A percentile compares a stretch with the other conserved stretches of the same genome.
These are phyloP conservation scores for Sarotherodon lohbergeri DNA, from an alignment of 2,113 vertebrate species.

Conservation along the genomic window DNA sequence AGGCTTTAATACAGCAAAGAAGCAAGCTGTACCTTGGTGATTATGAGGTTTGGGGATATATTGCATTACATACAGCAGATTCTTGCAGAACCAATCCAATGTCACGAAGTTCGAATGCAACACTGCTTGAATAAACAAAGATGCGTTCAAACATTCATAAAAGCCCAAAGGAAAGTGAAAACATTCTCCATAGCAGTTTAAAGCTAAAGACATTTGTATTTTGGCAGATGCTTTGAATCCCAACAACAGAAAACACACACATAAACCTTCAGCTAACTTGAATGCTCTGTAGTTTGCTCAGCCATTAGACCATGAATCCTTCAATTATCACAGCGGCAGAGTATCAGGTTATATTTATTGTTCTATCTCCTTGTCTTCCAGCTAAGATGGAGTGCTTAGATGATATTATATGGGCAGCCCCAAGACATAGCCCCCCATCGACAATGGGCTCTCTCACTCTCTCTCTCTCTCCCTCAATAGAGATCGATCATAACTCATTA, in stretches of 20 bases:
- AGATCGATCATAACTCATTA: conserved; percentile 60
- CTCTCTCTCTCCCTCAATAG: neutral
- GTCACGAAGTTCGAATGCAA: conserved; percentile 56
- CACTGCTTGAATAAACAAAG: conserved; percentile 57
- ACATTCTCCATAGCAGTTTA: conserved; percentile 30
- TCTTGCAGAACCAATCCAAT: conserved; percentile 65
- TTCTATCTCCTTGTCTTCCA: conserved; percentile 23
- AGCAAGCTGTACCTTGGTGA: conserved; percentile 67
- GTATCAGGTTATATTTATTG: conserved; percentile 37
- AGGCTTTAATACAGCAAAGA: conserved; percentile 59
- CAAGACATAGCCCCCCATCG: neutral
- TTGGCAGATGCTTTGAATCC: conserved; percentile 25
- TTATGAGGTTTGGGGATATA: conserved; percentile 65
- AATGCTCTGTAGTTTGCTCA: conserved; percentile 17
- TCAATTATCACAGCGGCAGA: conserved; percentile 29
- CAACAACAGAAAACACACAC: neutral
- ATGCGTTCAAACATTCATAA: conserved; percentile 44
- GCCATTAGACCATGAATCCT: conserved; percentile 44
- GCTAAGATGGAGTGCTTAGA: conserved; percentile 39
- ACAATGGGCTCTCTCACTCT: neutral
- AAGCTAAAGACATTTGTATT: conserved; percentile 28
- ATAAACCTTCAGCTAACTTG: neutral
- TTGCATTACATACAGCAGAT: conserved; percentile 47
- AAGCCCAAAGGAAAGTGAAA: conserved; percentile 41
- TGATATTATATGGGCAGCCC: conserved; percentile 37